These are phyloP conservation scores for Tromatobia lineatoria DNA, from an alignment of 2,888 invertebrate genomes.

Conservation along the genomic window DNA sequence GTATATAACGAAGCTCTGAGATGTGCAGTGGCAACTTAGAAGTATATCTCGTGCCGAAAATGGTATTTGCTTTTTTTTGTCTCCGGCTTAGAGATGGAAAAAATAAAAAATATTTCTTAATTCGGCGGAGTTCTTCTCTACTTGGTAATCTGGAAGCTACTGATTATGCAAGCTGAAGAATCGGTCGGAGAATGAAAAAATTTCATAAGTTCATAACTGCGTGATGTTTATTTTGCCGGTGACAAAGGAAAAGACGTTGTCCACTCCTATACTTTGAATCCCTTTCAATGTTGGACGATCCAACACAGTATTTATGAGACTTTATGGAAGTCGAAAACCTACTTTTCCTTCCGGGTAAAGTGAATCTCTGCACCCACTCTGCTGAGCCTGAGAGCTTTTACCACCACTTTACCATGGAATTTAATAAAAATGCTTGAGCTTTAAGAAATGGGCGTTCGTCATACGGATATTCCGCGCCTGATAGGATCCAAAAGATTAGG, in stretches of 20 bases:
- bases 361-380: not conserved
- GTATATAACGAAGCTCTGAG: conserved; percentile 1
- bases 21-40: not conserved
- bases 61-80: conserved; percentile 18
- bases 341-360: conserved; percentile 19
- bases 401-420: conserved; percentile 62
- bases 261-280: not conserved
- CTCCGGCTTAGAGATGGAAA: conserved; percentile 3
- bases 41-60: not conserved
- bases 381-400: not conserved
- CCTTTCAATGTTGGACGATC: not conserved
- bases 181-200: not conserved
- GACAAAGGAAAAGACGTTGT: not conserved
- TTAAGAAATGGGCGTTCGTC: conserved; percentile 51
- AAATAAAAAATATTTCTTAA: not conserved
- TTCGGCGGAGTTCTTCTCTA: not conserved
- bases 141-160: not conserved
- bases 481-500: conserved; percentile 8
- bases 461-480: conserved; percentile 10
- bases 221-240: not conserved
- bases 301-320: not conserved
- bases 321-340: conserved; percentile 1
- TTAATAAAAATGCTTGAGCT: conserved; percentile 71
- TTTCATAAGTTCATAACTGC: not conserved
- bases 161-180: not conserved